Conservation (phyloP, 1,140 invertebrate species). For the Phymorhynchus buccinoides region DNA sequence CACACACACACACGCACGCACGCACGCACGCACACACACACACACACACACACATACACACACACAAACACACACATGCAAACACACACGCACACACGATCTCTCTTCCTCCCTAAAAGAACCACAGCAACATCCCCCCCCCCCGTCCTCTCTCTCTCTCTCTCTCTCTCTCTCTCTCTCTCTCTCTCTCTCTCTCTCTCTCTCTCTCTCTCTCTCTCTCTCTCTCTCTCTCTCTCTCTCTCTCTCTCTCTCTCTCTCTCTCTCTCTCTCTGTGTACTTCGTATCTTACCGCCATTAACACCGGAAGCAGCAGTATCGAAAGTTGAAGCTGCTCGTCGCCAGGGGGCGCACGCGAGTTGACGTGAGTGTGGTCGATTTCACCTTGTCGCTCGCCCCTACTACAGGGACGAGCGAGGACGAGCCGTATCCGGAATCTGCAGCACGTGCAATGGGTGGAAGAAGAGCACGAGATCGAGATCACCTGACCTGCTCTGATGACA, state of each 20-base stretch:
- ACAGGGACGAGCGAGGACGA: neutral
- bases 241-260: no score
- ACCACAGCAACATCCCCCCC: neutral
- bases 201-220: no score
- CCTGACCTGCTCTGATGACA: neutral
- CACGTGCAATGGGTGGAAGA: neutral
- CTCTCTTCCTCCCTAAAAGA: neutral
- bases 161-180: neutral
- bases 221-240: no score
- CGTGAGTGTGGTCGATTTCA: neutral
- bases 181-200: no score
- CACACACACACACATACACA: neutral
- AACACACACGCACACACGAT: neutral
- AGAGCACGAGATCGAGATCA: neutral
- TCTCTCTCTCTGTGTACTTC: no score
- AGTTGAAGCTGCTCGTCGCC: neutral
- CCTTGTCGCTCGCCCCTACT: neutral
- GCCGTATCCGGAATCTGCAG: neutral
- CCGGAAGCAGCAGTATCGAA: neutral
- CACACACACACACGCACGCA: neutral
- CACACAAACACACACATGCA: neutral
- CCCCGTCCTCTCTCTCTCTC: neutral
- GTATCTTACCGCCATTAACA: constrained; percentile 1
- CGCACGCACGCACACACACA: neutral
- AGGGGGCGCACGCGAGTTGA: neutral